phyloP scores from a whole-genome alignment of 2,113 vertebrate species.

The Entomyzon cyanotis region DNA sequence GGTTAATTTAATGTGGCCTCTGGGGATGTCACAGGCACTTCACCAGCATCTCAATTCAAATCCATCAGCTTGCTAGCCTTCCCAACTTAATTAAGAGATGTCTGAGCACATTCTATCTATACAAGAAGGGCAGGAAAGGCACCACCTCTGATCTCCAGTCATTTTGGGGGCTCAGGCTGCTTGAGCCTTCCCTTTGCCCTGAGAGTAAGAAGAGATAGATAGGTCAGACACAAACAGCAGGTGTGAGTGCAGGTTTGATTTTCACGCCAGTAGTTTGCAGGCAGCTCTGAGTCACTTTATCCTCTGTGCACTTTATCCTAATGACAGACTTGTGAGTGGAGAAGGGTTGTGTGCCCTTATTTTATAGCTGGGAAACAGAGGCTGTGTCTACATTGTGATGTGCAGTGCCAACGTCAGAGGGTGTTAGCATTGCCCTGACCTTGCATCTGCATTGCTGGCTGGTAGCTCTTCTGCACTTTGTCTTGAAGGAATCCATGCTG shows the following conservation, averaged over 20 bases:
- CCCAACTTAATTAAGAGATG: constrained; percentile 66
- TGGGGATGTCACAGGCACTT: constrained; percentile 50
- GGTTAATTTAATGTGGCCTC: constrained; percentile 70
- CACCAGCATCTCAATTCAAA: constrained; percentile 50
- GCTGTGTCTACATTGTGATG: not conserved
- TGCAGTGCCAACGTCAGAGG: not conserved
- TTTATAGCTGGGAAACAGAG: not conserved
- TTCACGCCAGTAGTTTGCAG: not conserved
- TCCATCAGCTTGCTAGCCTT: constrained; percentile 55
- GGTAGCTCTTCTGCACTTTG: not conserved
- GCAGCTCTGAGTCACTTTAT: constrained; percentile 7
- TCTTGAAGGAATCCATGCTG: not conserved
- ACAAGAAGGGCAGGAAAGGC: not conserved
- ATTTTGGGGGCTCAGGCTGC: not conserved
- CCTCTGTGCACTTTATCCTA: not conserved
- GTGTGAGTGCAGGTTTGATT: not conserved
- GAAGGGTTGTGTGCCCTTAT: not conserved
- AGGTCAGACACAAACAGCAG: not conserved
- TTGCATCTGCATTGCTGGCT: not conserved
- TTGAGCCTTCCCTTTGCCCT: not conserved
- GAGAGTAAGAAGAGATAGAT: not conserved
- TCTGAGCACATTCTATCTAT: not conserved
- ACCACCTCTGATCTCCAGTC: not conserved
- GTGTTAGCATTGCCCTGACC: fast-evolving
- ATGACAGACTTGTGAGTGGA: not conserved